Base-by-base conservation (phyloP, 2,113 vertebrate species). In the Xiphophorus couchianus region DNA sequence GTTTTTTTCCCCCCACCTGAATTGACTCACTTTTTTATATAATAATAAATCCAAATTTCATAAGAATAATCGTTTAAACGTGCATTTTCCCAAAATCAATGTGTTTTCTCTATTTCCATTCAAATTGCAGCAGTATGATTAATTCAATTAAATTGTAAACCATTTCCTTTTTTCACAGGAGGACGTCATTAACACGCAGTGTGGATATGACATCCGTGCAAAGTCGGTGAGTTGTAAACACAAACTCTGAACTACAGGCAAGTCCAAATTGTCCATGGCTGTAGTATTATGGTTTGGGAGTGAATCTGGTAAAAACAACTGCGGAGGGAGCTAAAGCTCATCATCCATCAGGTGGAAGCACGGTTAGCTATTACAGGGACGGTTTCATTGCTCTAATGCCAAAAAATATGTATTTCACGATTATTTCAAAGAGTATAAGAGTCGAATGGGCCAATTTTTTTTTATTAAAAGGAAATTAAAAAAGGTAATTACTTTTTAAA, bases 151-250 rank as follows among this genome's bases (percentile, higher is more conserved):
- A 62, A 44, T 12, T 10, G 6, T 48, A 8, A 31, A 73, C 5
- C 71, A 4, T 78, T 67, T 71, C 88, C 4, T 79, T 73, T 79
- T 73, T 90, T 77, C 62, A 31, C 92, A 99, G 98, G 98, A 99
- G 90, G 98, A 99, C 66, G 98, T 99, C 86, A 99, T 99, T 92
- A 99, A 99, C 92, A 99, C 98, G 60, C 98, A 99, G 87, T 99
- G 98, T 94, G 98, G 98, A 86, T 99, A 99, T 0, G 98, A 99
- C 90, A 96, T 98, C 78, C 95, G 98, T 87, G 96, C 96, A 75
- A 99, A 99, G 94, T 88, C 94, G 74, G 98, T 99, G 94, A 97
- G 97, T 92, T 67, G 0, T 60, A 33, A n/a, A 31, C 29, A 44
- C 7, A 69, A 39, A 73, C 30, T 9, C 13, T 25, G 2, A 29